Evolutionary conservation across 2,888 invertebrate genomes (phyloP), one percentile per base, ranked within the genome.

Genomic region (Drosophila nigritarsus): DNA sequence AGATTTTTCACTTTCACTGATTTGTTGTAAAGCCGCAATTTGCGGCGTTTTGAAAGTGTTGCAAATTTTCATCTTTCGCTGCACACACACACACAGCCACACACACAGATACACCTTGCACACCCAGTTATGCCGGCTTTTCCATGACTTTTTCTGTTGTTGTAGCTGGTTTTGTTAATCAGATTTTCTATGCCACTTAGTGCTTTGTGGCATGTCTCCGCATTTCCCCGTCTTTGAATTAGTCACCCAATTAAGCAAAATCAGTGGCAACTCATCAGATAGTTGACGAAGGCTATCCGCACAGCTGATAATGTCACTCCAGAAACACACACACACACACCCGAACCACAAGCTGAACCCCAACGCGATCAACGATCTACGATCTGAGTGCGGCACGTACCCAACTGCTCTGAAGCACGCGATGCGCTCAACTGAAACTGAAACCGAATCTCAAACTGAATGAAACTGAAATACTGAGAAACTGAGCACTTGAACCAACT

Each of bases 1-100:
- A 70, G 34, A 64, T 53, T 78, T 89, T 89, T 83, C 89, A 89
- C 89, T 89, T 89, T 89, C 90, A 89, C 89, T 89, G 82, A 83
- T 89, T 87, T 73, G 76, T 65, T 75, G 62, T 67, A 75, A 74
- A 71, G 72, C 70, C 55, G 72, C 80, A 80, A 82, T 75, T 85
- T 78, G 86, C 81, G 74, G 79, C 73, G 75, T 73, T 81, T 80
- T 80, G 76, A 78, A 83, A 88, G 71, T 76, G 73, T 78, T 76
- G 80, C 78, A 70, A 66, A 71, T 80, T 83, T 88, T 68, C 74
- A 83, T 88, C 78, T 83, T 83, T 88, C 74, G 78, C 82, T 60
- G 51, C 45, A 76, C 49, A 67, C 55, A 68, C 50, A 53, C 51
- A 72, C 38, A 53, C 32, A 56, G 29, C 7, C 30, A 55, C 49